Base-by-base conservation (phyloP, 1,140 invertebrate genomes). In the Drosophila athabasca region DNA sequence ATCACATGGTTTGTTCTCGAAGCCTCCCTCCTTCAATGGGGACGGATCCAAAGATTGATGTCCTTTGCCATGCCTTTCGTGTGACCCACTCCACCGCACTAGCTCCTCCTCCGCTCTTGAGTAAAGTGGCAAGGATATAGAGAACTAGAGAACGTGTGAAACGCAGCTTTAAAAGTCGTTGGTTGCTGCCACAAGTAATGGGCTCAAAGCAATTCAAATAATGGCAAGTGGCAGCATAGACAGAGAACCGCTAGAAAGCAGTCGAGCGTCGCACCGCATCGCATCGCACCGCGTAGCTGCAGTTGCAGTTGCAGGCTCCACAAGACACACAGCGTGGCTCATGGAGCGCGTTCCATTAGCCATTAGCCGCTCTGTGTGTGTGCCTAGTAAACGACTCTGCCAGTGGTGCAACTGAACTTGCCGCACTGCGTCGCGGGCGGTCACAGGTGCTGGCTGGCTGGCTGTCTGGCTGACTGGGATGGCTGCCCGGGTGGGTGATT, bases 161-260 rank as follows among this genome's bases (percentile, higher is more conserved):
- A 69, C 70, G 74, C 73, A 54, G 45, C 74, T 13, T 39, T 58
- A 53, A 68, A 52, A 79, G 67, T 59, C 76, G 60, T 76, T 66
- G 73, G 60, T 76, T 66, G 73, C 62, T 78, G 77, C 62, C 65
- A 87, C 78, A 87, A 87, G 79, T 85, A 85, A 85, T 85, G 81
- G 79, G 82, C 55, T 62, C 76, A 79, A 84, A 79, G 71, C 76
- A 76, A 79, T 83, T 83, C 80, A 49, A 77, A 53, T 87, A 87
- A 87, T 85, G 68, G 81, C 81, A 75, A 84, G 62, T 76, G 62
- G 80, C 72, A 55, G 80, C 72, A 55, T 53, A 22, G 59, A 53
- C 49, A 49, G 59, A 51, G 71, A 62, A 70, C 80, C 80, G 80
- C 81, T 84, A 84, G 81, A 84, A 84, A 84, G 80, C 80, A 84